phyloP scores from a whole-genome alignment of 2,113 vertebrate species.

The Toxotes chatareus region DNA sequence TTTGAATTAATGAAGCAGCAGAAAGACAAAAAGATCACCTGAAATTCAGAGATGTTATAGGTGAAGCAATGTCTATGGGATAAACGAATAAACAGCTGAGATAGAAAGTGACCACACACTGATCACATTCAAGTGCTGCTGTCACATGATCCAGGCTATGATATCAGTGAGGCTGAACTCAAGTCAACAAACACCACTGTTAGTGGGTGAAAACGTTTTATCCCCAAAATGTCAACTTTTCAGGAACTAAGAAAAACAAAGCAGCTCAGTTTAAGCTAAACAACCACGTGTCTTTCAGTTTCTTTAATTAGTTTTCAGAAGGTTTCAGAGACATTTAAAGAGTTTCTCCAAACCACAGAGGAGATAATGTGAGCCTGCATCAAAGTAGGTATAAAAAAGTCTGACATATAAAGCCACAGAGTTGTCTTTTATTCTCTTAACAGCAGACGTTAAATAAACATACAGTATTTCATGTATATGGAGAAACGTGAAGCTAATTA shows the following conservation, averaged over 20 bases:
- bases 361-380: not conserved
- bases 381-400: not conserved
- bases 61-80: not conserved
- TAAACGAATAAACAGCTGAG: too few relatives aligned
- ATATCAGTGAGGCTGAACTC: not conserved
- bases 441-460: too few relatives aligned
- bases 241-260: conserved; percentile 35
- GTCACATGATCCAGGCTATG: not conserved
- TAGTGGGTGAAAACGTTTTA: too few relatives aligned
- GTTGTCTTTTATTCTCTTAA: not conserved
- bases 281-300: conserved; percentile 7
- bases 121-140: not conserved
- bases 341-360: conserved; percentile 3
- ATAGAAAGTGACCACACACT: not conserved
- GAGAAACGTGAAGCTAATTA: too few relatives aligned
- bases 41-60: not conserved
- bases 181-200: not conserved
- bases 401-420: not conserved
- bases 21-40: not conserved
- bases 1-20: not conserved
- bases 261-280: not conserved
- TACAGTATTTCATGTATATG: not conserved
- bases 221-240: not conserved
- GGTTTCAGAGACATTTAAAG: not conserved
- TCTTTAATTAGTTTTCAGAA: conserved; percentile 23